Percentiles rank a stretch among this genome's conserved stretches.
Evolutionary conservation across 2,888 invertebrate species (phyloP).

Genomic region (Parnassius orleans): DNA sequence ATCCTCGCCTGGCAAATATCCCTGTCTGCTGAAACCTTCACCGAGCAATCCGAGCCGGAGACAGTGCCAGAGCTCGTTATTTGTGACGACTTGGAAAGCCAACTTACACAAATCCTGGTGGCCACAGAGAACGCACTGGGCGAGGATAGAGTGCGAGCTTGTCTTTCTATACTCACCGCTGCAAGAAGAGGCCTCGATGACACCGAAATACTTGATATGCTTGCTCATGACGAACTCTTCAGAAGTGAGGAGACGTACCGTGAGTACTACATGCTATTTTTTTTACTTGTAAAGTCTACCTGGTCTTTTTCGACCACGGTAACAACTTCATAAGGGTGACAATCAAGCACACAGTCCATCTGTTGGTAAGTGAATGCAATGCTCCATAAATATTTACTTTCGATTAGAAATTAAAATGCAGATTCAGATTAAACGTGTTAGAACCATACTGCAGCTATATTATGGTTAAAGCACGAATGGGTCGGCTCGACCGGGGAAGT

Average conservation of each 20-base stretch:
- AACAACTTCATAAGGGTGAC: no score
- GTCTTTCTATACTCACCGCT: conserved; percentile 87
- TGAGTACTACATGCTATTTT: conserved; percentile 50
- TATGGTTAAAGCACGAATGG: no score
- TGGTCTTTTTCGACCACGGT: no score
- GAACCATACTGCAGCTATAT: no score
- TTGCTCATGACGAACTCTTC: conserved; percentile 83
- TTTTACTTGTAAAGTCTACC: neutral
- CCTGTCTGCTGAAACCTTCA: conserved; percentile 71
- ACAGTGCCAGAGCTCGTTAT: conserved; percentile 62
- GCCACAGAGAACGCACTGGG: conserved; percentile 85
- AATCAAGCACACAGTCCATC: no score
- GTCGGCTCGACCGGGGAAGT: no score
- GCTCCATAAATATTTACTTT: no score
- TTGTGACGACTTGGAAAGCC: conserved; percentile 77
- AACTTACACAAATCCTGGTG: conserved; percentile 84
- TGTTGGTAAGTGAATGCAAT: no score
- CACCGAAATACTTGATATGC: conserved; percentile 88
- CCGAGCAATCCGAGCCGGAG: conserved; percentile 65
- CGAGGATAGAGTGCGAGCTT: conserved; percentile 82
- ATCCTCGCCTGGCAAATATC: conserved; percentile 78
- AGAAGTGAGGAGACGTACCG: conserved; percentile 83
- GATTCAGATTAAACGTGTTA: no score
- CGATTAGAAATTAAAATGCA: no score
- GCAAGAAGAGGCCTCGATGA: conserved; percentile 90